Evolutionary conservation across 1,140 invertebrate genomes (phyloP), one percentile per base, ranked within the genome.

Genomic region (Solenopsis fugax): DNA sequence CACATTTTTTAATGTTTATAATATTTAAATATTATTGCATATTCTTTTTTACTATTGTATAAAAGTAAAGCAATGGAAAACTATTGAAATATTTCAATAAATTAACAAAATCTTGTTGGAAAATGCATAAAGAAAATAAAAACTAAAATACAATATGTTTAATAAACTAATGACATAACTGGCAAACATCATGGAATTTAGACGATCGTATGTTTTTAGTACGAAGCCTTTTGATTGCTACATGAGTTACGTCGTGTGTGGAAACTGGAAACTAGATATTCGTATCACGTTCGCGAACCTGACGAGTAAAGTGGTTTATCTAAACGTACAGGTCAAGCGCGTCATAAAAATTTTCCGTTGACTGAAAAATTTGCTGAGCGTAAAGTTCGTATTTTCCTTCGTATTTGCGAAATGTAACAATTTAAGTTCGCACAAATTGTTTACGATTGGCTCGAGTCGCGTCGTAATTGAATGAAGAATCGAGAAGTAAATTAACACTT

Each of bases 271-370:
- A 16, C 13, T 1, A 50, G 69, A 71, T 85, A 92, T 92, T 92
- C 92, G 78, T 81, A 77, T 92, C 92, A 92, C 92, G 91, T 92
- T 87, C 88, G 34, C 67, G 85, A 75, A 85, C 52, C 82, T 62
- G 87, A 81, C 90, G 69, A 77, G 84, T 81, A 90, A 90, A 92
- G 88, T 88, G 87, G 90, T 90, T 92, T 91, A 92, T 87, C 87
- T 85, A 92, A 91, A 92, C 71, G 86, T 87, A 86, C 75, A 85
- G 62, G 75, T 71, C 52, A 78, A 88, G 65, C 78, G 81, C 72
- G 76, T 85, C 67, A 76, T 64, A 71, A 80, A 87, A 90, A 77
- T 90, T 92, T 86, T 75, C 67, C 67, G 34, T 34, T 56, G 56
- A 24, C 80, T 81, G 86, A 88, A 90, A 90, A 87, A 86, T 54